These are phyloP conservation scores for Calephelis perditalis DNA, from an alignment of 2,888 invertebrate species.

Conservation along the genomic window DNA sequence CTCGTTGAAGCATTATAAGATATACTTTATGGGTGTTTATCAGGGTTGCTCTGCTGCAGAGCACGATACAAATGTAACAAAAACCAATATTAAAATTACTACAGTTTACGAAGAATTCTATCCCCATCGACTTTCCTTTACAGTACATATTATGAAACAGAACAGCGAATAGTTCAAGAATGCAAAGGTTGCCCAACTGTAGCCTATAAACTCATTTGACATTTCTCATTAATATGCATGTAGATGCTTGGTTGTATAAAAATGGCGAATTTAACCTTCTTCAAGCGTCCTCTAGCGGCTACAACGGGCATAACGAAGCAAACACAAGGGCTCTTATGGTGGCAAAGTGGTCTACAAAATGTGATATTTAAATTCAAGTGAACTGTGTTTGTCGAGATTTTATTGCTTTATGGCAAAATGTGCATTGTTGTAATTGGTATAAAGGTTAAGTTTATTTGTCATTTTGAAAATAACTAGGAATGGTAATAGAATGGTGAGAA, in stretches of 20 bases:
- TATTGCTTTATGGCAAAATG: constrained; percentile 1
- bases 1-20: too few species aligned
- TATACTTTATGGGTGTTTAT: too few species aligned
- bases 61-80: too few species aligned
- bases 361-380: constrained; percentile 10
- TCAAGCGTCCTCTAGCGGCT: constrained; percentile 4
- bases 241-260: constrained; percentile 6
- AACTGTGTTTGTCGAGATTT: constrained; percentile 1
- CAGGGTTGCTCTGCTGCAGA: too few species aligned
- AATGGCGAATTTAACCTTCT: neutral
- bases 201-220: neutral
- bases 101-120: too few species aligned
- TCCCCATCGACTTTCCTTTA: too few species aligned
- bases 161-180: too few species aligned
- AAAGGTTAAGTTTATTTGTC: neutral
- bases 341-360: constrained; percentile 4
- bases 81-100: too few species aligned
- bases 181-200: neutral
- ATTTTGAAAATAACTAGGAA: neutral
- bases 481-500: neutral
- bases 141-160: too few species aligned
- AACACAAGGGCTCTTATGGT: constrained; percentile 4
- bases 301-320: constrained; percentile 12
- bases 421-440: neutral
- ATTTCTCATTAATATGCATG: constrained; percentile 6